A percentile compares a stretch with the other conserved stretches of the same genome.
phyloP scores from a whole-genome alignment of 2,888 invertebrate species.

The Troilus luridus region DNA sequence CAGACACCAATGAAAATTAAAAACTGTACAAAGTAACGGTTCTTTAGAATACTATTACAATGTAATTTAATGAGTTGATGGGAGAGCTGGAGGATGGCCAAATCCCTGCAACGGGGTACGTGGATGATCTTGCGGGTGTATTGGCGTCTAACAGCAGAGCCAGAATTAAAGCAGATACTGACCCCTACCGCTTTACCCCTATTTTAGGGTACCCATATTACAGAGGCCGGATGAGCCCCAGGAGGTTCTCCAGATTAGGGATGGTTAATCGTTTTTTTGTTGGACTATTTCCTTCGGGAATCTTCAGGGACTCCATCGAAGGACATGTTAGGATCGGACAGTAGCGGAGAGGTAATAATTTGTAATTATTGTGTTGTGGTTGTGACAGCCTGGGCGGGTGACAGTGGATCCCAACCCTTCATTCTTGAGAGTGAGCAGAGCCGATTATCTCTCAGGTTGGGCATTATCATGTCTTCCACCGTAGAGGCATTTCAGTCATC shows the following conservation, averaged over 20 bases:
- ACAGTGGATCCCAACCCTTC: conserved; percentile 23
- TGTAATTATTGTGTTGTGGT: conserved; percentile 36
- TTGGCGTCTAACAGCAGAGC: no score
- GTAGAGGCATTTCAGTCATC: background rate
- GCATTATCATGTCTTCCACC: conserved; percentile 37
- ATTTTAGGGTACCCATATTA: no score
- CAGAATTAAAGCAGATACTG: no score
- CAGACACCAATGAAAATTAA: no score
- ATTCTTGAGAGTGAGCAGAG: conserved; percentile 42
- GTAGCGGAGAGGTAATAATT: background rate
- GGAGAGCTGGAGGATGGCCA: no score
- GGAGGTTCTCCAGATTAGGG: conserved; percentile 41
- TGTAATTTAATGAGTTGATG: no score
- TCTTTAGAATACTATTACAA: no score
- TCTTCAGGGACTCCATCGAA: background rate
- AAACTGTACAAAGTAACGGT: no score
- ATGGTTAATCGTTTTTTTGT: conserved; percentile 21
- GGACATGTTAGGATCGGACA: background rate
- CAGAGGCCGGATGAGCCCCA: no score
- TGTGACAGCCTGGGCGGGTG: background rate
- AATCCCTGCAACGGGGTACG: no score
- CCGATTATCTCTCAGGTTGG: conserved; percentile 24
- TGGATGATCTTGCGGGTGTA: no score
- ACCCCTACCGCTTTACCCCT: no score
- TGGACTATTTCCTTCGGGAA: background rate